These are phyloP conservation scores for Pedetes capensis DNA, from an alignment of 2,113 vertebrate species.

Conservation along the genomic window DNA sequence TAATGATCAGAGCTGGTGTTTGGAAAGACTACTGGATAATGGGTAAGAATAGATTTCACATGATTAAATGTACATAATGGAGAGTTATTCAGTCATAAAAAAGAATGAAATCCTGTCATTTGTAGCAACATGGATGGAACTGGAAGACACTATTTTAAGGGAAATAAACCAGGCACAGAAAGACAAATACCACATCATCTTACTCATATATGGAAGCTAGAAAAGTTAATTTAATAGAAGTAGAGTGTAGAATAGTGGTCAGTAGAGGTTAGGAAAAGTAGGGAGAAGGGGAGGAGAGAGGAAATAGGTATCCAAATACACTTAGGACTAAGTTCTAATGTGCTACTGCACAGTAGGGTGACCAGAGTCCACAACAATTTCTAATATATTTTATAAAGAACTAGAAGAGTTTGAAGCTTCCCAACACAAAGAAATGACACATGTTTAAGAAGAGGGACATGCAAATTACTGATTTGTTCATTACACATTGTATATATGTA, in stretches of 20 bases:
- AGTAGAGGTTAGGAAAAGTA: neutral
- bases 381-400: neutral
- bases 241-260: neutral
- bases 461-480: neutral
- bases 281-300: neutral
- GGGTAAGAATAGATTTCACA: neutral
- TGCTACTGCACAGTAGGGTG: neutral
- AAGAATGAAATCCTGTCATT: no score
- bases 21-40: neutral
- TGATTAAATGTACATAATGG: neutral
- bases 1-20: neutral
- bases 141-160: no score
- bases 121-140: no score
- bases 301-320: neutral
- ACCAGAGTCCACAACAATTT: neutral
- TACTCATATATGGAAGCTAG: no score
- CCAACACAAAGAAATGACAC: neutral
- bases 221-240: neutral
- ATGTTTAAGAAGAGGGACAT: neutral
- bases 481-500: neutral
- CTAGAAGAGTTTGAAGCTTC: no score
- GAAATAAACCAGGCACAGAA: no score
- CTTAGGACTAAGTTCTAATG: neutral
- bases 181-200: no score
- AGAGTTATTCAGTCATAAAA: neutral